phyloP scores from a whole-genome alignment of 2,888 invertebrate species.

The Hylaea fasciaria region DNA sequence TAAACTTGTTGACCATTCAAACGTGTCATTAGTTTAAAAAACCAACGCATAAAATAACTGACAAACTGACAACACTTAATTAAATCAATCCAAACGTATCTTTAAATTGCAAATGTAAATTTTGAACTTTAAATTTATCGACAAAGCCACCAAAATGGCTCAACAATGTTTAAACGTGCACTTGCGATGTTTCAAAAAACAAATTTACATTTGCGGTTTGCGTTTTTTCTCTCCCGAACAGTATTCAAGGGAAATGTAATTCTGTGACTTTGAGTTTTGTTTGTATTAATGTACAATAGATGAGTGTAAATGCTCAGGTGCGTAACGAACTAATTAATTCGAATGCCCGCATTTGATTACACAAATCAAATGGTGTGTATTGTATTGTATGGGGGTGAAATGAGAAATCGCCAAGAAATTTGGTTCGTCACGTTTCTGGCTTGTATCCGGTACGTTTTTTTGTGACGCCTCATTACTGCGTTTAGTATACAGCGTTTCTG shows the following conservation, averaged over 20 bases:
- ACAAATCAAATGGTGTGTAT: slow-evolving; percentile 78
- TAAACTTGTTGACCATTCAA: slow-evolving; percentile 48
- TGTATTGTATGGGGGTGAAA: slow-evolving; percentile 72
- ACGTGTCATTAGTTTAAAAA: slow-evolving; percentile 57
- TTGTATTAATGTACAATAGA: slow-evolving; percentile 55
- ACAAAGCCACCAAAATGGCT: slow-evolving; percentile 4
- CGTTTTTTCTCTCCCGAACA: slow-evolving; percentile 1
- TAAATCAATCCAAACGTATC: slow-evolving; percentile 62
- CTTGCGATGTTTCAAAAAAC: slow-evolving; percentile 11
- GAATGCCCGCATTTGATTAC: slow-evolving; percentile 84
- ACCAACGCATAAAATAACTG: slow-evolving; percentile 42
- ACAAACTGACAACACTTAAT: slow-evolving; percentile 64
- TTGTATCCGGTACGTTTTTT: slow-evolving; percentile 77
- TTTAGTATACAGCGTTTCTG: slow-evolving; percentile 4
- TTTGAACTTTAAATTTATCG: slow-evolving; percentile 31
- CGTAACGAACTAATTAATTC: slow-evolving; percentile 83
- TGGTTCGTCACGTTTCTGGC: slow-evolving; percentile 79
- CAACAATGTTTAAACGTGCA: neutral
- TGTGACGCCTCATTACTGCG: slow-evolving; percentile 70
- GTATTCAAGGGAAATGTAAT: slow-evolving; percentile 1
- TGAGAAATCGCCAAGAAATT: slow-evolving; percentile 85
- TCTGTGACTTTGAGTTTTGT: slow-evolving; percentile 16
- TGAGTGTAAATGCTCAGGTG: slow-evolving; percentile 80
- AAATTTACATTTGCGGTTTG: slow-evolving; percentile 21
- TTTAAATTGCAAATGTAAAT: slow-evolving; percentile 40